Base-by-base conservation (phyloP, 2,113 vertebrate genomes). In the Cinclus cinclus region DNA sequence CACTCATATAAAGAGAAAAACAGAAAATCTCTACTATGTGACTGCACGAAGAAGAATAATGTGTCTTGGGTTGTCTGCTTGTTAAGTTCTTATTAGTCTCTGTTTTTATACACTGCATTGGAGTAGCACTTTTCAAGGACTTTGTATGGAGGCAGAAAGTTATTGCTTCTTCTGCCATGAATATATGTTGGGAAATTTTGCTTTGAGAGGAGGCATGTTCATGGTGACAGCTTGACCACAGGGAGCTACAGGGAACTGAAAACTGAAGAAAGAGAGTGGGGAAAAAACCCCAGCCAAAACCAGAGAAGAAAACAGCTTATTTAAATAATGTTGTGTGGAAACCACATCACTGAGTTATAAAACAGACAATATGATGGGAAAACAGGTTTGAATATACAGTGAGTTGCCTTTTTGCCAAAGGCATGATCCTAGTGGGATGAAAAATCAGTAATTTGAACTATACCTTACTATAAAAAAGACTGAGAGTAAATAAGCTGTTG, bases 361-460 rank as follows among this genome's bases (percentile, higher is more conserved):
- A 95, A 64, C 13, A 75, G 23, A 44, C 1, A 4, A 14, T 31
- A 42, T 2, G 12, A 27, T 49, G 55, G 22, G 46, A 70, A 70
- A 94, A 59, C 50, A 78, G 19, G 63, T 90, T 87, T 81, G 39
- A 94, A 70, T 42, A 39, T 8, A 59, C 4, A 92, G 44, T 88
- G 77, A 96, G 71, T 88, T 91, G 35, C 59, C 41, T 62, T 96
- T 98, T 97, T 64, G 68, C 39, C 39, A 77, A 93, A 83, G 59
- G 35, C 20, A 33, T 92, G 46, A 83, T 96, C 76, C 68, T 76
- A 80, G 50, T 94, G 87, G 82, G 77, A 87, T 86, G 56, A 85
- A 79, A 79, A 90, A 42, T 93, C 93, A 93, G 56, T 75, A 94
- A 94, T 91, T 83, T 92, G 96, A 98, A 87, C 87, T 91, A 69